Percentiles rank a stretch among this genome's conserved stretches.
phyloP scores from a whole-genome alignment of 2,888 invertebrate genomes.

The Elegia similella region DNA sequence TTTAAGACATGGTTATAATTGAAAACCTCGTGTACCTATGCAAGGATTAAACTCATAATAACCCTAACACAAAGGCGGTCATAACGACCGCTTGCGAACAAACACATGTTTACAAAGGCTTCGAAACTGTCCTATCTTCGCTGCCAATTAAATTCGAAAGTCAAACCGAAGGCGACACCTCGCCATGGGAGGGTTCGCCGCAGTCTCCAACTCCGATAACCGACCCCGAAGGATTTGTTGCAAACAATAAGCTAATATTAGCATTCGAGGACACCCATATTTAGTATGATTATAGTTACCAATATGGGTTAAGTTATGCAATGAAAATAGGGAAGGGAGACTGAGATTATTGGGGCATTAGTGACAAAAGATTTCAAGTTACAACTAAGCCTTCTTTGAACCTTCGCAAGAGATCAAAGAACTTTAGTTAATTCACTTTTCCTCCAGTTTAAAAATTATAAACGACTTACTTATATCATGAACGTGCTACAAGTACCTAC shows the following conservation, averaged over 20 bases:
- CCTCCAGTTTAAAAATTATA: too few relatives aligned
- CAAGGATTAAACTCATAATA: background rate
- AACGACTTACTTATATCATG: too few relatives aligned
- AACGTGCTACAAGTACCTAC: too few relatives aligned
- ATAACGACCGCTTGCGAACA: background rate
- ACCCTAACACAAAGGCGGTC: background rate
- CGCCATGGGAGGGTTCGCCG: slow-evolving; percentile 32
- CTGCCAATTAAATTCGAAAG: slow-evolving; percentile 39
- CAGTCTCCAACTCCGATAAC: slow-evolving; percentile 44
- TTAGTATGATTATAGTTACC: slow-evolving; percentile 28
- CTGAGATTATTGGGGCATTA: background rate
- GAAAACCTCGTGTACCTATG: background rate
- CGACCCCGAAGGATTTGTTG: slow-evolving; percentile 39
- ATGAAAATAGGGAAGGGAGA: slow-evolving; percentile 21
- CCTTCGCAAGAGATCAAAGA: too few relatives aligned
- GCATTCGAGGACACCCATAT: slow-evolving; percentile 43
- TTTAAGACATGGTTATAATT: background rate
- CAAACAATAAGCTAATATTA: slow-evolving; percentile 53
- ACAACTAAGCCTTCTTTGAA: too few relatives aligned
- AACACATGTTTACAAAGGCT: slow-evolving; percentile 11
- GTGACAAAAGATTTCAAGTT: too few relatives aligned
- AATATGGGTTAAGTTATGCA: slow-evolving; percentile 24
- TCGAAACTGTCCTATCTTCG: slow-evolving; percentile 26
- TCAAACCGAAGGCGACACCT: slow-evolving; percentile 41
- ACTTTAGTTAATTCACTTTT: too few relatives aligned